Base-by-base conservation (phyloP, 2,888 invertebrate genomes). In the Heliconius erato region DNA sequence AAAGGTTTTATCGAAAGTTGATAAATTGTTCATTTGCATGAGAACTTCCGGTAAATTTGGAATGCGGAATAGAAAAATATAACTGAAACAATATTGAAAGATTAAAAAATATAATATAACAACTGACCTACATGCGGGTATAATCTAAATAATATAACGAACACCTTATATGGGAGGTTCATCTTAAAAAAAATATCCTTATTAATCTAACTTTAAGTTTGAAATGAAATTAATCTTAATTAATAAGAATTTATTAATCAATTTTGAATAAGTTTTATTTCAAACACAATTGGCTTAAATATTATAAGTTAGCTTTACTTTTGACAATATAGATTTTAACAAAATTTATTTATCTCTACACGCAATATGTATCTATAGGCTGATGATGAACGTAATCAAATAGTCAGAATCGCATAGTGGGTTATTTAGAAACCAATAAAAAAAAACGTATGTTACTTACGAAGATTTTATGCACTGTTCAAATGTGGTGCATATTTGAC, bases 21-120 rank as follows among this genome's bases (percentile, higher is more conserved):
- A 86, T 69, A 96, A 86, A 85, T 97, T 95, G 79, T 96, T 91
- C 85, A 94, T 89, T 72, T 91, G 89, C 44, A 97, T 74, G n/a
- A 91, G 74, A 9, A 95, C 85, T 89, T 97, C 97, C 0, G 97
- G 96, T 23, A 97, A 81, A 12, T 86, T 90, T 1, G 96, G 97
- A 72, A 93, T 89, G 82, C 96, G 96, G 90, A 96, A 96, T 86
- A 97, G 89, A 89, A 96, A 97, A 11, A 97, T 91, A 87, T 97
- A 97, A 96, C 97, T 97, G 90, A 32, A 91, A 90, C 69, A 59
- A 81, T 54, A 79, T 28, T 63, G 12, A 63, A 32, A 72, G 11
- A 68, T 67, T 78, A 28, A 16, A 2, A 77, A 59, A 68, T 23
- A 59, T 28, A 59, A 68, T 23, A 59, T 28, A 11, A 54, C 2